Conservation (phyloP, 2,113 vertebrate species). For the Nesogale talazaci region DNA sequence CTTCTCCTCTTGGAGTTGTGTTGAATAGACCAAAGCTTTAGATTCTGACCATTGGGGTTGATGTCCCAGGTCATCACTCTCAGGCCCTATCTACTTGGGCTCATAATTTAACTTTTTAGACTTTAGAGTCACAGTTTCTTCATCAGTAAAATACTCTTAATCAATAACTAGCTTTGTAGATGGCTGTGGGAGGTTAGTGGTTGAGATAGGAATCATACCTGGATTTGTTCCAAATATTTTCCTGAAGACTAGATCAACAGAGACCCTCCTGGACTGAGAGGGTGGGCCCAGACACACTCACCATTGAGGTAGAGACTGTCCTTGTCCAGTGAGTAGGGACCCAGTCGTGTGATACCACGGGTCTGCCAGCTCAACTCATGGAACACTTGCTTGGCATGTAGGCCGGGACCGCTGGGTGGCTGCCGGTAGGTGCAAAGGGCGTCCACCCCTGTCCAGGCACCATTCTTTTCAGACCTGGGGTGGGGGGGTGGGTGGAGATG, state of each 20-base stretch:
- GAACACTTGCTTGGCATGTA: conserved; percentile 74
- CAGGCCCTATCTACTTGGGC: background rate
- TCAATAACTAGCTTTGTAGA: background rate
- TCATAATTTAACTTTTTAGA: background rate
- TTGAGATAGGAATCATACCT: background rate
- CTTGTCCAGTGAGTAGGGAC: conserved; percentile 81
- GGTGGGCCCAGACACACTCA: background rate
- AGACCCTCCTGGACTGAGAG: background rate
- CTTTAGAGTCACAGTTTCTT: background rate
- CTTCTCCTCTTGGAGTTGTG: background rate
- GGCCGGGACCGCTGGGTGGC: background rate
- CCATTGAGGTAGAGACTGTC: conserved; percentile 81
- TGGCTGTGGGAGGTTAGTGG: background rate
- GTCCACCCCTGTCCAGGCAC: conserved; percentile 67
- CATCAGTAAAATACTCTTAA: background rate
- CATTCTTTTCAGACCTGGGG: conserved; percentile 69
- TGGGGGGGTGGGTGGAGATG: no score
- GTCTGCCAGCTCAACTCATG: conserved; percentile 74
- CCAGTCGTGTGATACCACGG: conserved; percentile 67
- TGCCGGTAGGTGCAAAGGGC: conserved; percentile 74
- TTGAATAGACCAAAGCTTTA: rapidly evolving
- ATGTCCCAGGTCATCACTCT: background rate
- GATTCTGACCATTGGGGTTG: background rate
- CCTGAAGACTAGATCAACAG: background rate
- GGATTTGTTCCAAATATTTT: background rate